Conservation (phyloP, 2,888 invertebrate genomes). For the Melieria picta region DNA sequence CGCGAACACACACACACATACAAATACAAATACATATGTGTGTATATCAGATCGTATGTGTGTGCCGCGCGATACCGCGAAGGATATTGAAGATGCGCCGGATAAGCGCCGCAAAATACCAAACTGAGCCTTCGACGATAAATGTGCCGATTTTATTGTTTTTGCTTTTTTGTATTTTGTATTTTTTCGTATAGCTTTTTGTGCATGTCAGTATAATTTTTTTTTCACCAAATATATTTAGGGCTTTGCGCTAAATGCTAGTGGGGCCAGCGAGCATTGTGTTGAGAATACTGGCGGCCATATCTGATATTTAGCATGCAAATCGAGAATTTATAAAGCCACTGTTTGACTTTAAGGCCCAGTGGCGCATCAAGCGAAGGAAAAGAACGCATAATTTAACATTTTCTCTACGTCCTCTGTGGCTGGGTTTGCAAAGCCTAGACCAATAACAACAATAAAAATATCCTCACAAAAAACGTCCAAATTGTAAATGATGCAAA, state of each 20-base stretch:
- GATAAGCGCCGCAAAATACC: constrained; percentile 15
- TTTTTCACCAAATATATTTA: not conserved
- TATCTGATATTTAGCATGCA: constrained; percentile 14
- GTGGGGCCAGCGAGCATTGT: too few species aligned
- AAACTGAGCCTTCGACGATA: constrained; percentile 24
- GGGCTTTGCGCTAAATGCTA: not conserved
- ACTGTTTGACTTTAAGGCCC: too few species aligned
- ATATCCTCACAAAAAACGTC: too few species aligned
- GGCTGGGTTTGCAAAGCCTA: too few species aligned
- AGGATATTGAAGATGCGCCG: constrained; percentile 15
- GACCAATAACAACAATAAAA: too few species aligned
- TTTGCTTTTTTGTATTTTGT: not conserved
- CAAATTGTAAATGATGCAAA: too few species aligned
- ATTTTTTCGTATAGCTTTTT: not conserved
- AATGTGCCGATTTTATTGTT: constrained; percentile 30
- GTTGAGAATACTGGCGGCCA: not conserved
- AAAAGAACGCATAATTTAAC: too few species aligned
- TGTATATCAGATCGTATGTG: not conserved
- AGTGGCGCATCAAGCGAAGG: too few species aligned
- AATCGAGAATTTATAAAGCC: not conserved
- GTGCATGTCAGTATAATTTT: too few species aligned
- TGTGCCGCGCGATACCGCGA: not conserved
- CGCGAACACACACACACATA: not conserved
- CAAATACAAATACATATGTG: not conserved
- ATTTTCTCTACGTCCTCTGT: too few species aligned